These are phyloP conservation scores for Entomobrya proxima DNA, from an alignment of 2,888 invertebrate genomes.

Conservation along the genomic window DNA sequence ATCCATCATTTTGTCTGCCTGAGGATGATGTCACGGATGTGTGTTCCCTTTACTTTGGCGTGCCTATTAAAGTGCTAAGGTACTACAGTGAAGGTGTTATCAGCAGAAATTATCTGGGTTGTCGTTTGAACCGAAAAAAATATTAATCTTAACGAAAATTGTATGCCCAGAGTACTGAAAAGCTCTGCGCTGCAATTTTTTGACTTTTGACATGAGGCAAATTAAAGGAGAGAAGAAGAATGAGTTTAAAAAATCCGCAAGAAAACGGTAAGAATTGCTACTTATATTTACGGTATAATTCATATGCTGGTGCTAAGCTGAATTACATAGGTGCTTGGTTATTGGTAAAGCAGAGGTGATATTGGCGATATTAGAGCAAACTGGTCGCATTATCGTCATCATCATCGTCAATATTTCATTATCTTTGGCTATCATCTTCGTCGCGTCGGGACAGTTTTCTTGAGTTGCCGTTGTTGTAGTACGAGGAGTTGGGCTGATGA, in stretches of 20 bases:
- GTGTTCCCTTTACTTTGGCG: not conserved
- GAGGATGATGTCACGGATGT: not conserved
- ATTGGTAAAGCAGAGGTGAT: not conserved
- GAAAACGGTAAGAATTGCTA: not conserved
- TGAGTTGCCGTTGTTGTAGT: not conserved
- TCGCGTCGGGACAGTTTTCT: constrained; percentile 1
- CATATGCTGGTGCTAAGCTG: no score
- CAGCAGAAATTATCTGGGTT: not conserved
- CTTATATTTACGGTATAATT: not conserved
- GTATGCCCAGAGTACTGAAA: not conserved
- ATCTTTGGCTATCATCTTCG: constrained; percentile 20
- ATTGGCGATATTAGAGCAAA: constrained; percentile 1
- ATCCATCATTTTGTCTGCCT: constrained; percentile 38
- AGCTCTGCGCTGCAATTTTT: constrained; percentile 17
- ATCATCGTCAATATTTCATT: constrained; percentile 4
- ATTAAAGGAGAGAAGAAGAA: constrained; percentile 8
- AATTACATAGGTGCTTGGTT: no score
- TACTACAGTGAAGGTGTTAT: not conserved
- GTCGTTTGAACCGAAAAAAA: not conserved
- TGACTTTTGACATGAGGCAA: constrained; percentile 38
- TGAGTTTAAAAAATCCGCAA: not conserved
- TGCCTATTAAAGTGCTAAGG: not conserved
- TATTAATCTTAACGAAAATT: not conserved
- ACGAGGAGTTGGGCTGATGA: no score
- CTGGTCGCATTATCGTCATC: constrained; percentile 27